Evolutionary conservation across 2,888 invertebrate species (phyloP), one percentile per base, ranked within the genome.

Genomic region (Tenodera sinensis): DNA sequence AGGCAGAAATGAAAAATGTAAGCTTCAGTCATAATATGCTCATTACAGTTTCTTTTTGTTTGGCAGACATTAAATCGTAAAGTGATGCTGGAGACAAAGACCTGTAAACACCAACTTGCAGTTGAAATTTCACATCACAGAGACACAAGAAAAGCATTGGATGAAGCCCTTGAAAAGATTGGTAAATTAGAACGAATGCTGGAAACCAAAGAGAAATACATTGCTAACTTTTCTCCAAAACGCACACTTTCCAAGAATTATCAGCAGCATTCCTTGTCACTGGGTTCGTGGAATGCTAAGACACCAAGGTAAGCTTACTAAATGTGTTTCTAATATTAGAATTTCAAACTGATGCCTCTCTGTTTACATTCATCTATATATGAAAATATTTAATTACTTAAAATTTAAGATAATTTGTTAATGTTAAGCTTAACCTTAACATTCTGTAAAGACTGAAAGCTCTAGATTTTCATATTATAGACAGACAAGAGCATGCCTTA

Each of bases 81-180:
- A 91, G 93, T 97, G 25, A 94, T 95, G 89, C 93, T 97, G 81
- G 97, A 97, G 92, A 94, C 95, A 3, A 97, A 97, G 93, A 96
- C 96, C 92, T 95, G 95, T 91, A 96, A 95, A 89, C 96, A 96
- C 91, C 96, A 97, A 92, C 92, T 97, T 27, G 95, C 96, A 90
- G 92, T 93, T 0, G 97, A 97, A 93, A 95, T 96, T 88, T 94
- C 94, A 88, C 97, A 96, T 91, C 95, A 96, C 90, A 97, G 96
- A 91, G 96, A 96, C 91, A 95, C 96, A 2, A 94, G 96, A 91
- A 95, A 95, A 83, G 96, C 96, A 90, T 93, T 97, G 84, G 95
- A 95, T 89, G 94, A 95, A 84, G 95, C 96, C 3, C 93, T 95
- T 88, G 94, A 92, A 15, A 96, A 96, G 92, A 94, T 96, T 88